phyloP scores from a whole-genome alignment of 2,797 vertebrate genomes.

The Tinamus major region DNA sequence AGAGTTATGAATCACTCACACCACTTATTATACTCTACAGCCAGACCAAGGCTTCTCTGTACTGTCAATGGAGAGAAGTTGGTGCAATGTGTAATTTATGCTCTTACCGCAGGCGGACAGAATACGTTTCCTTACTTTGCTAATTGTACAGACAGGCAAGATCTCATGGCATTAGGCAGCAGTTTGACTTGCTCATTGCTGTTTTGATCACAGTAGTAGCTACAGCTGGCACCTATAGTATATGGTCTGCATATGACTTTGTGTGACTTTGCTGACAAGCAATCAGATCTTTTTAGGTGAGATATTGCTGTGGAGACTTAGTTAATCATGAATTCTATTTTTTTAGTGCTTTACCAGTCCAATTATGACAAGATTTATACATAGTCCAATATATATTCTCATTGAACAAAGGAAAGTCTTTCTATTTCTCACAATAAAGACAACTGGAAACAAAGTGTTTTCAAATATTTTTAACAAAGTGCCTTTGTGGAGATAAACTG shows the following conservation, averaged over 20 bases:
- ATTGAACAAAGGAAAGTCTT: constrained; percentile 64
- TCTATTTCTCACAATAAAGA: constrained; percentile 54
- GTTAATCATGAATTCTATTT: background rate
- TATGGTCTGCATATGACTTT: background rate
- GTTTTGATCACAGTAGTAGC: background rate
- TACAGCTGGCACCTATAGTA: background rate
- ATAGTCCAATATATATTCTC: constrained; percentile 29
- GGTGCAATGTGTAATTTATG: background rate
- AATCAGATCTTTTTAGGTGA: background rate
- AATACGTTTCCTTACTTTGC: background rate
- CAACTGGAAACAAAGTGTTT: constrained; percentile 42
- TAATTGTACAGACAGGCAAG: background rate
- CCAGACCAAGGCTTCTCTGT: background rate
- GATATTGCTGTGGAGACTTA: background rate
- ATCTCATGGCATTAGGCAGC: background rate
- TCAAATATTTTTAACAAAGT: constrained; percentile 40
- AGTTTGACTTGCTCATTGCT: background rate
- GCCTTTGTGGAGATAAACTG: background rate
- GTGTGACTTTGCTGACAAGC: background rate
- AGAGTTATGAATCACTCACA: background rate
- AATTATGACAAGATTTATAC: background rate
- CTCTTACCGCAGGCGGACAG: background rate
- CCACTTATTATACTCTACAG: background rate
- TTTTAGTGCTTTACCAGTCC: constrained; percentile 20
- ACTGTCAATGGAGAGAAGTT: background rate